Evolutionary conservation across 2,888 invertebrate genomes (phyloP), one percentile per base, ranked within the genome.

Genomic region (Cheilosia pagana): DNA sequence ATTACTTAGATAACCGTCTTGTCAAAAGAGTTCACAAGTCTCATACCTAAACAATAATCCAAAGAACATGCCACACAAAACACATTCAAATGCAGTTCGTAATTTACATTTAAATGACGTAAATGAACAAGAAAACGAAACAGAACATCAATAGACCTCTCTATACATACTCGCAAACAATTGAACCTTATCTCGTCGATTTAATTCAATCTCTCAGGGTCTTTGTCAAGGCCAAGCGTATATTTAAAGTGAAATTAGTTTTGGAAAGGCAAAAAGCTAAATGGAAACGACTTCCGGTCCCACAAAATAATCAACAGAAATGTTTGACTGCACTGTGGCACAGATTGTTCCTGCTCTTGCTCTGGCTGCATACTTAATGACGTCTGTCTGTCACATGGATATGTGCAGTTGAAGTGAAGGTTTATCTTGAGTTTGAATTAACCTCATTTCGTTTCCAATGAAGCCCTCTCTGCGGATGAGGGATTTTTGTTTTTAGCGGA

Each of bases 211-310:
- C 70, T 53, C 39, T 28, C 65, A 71, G 65, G 77, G 77, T 77
- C 81, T 77, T 43, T 81, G 81, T 55, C 81, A 81, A 81, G 81
- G 77, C 59, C 71, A 81, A 43, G 57, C 16, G 19, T 67, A 21
- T 70, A 76, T 81, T 81, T 53, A 77, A 77, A 81, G 21, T 81
- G 59, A 60, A 81, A 77, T 65, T 55, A 41, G 81, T 71, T 76
- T 65, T 35, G 45, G 52, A 21, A 31, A 53, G 41, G 23, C n/a
- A 7, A 35, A 41, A 39, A 57, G 10, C 19, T 12, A 31, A 45
- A 28, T 6, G 14, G n/a, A 25, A 16, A 55, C 12, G 28, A 68
- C 70, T 52, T 71, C 60, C 71, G 60, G 60, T 71, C 55, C 28
- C 8, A 5, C 12, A 41, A 43, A 52, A 25, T 35, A 23, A 31